These are phyloP conservation scores for Siniperca scherzeri DNA, from an alignment of 2,797 vertebrate species.

Conservation along the genomic window DNA sequence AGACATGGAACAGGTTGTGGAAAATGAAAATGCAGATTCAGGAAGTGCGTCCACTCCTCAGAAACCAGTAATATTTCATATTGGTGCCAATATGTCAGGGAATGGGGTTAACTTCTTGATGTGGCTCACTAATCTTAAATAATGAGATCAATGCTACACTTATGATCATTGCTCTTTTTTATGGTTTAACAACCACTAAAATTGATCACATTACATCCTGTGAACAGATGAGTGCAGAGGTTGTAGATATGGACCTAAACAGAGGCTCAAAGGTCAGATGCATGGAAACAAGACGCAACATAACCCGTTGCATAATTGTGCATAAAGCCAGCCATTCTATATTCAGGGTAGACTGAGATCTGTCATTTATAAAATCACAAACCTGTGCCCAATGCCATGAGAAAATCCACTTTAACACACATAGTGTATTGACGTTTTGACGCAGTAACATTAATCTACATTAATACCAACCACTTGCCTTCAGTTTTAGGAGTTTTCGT, in stretches of 20 bases:
- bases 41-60: neutral
- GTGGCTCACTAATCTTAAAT: neutral
- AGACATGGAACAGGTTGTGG: neutral
- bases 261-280: conserved; percentile 53
- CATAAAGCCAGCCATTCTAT: neutral
- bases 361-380: neutral
- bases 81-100: neutral
- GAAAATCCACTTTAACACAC: neutral
- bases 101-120: neutral
- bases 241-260: conserved; percentile 26
- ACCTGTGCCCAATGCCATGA: neutral
- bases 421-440: neutral
- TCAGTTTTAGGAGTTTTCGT: neutral
- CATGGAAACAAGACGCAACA: neutral
- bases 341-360: neutral
- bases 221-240: conserved; percentile 7
- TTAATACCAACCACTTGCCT: neutral
- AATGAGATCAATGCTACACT: neutral
- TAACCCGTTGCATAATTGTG: neutral
- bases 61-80: neutral
- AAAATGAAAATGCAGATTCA: neutral
- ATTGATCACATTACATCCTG: conserved; percentile 24
- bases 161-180: neutral
- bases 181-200: neutral
- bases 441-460: neutral